Percentiles rank a stretch among this genome's conserved stretches.
Conservation (phyloP, 2,888 invertebrate genomes). For the Orthonychiurus folsomi region DNA sequence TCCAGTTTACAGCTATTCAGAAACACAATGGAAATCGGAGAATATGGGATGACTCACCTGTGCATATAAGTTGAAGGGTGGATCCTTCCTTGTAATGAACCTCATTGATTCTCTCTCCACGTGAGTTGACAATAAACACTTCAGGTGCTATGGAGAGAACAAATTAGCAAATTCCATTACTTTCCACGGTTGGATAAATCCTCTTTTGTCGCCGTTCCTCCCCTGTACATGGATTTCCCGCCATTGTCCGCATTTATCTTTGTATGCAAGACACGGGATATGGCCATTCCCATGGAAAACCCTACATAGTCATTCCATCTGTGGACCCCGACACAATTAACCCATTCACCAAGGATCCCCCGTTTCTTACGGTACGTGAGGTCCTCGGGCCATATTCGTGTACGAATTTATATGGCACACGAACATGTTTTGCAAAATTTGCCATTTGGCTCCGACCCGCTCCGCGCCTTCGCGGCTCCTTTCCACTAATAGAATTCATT, state of each 20-base stretch:
- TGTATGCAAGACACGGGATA: neutral
- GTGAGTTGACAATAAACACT: constrained; percentile 59
- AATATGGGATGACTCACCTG: constrained; percentile 42
- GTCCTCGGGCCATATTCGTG: neutral
- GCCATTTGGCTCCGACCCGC: no score
- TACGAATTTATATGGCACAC: neutral
- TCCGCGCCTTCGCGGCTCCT: neutral
- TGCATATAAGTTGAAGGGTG: constrained; percentile 57
- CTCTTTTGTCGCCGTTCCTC: neutral
- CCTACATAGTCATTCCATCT: no score
- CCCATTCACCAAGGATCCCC: neutral
- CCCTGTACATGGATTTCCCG: neutral
- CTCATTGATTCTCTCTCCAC: constrained; percentile 56
- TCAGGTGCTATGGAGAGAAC: constrained; percentile 52
- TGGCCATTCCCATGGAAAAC: no score
- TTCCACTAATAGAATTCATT: constrained; percentile 1
- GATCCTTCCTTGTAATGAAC: constrained; percentile 62
- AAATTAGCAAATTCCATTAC: constrained; percentile 1
- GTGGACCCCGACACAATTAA: neutral
- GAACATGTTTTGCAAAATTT: neutral
- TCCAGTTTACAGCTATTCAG: no score
- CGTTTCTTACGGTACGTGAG: neutral
- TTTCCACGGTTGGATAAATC: neutral
- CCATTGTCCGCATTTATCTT: neutral
- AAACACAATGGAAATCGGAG: neutral